Base-by-base conservation (phyloP, 1,140 invertebrate genomes). In the Nebria ingens region DNA sequence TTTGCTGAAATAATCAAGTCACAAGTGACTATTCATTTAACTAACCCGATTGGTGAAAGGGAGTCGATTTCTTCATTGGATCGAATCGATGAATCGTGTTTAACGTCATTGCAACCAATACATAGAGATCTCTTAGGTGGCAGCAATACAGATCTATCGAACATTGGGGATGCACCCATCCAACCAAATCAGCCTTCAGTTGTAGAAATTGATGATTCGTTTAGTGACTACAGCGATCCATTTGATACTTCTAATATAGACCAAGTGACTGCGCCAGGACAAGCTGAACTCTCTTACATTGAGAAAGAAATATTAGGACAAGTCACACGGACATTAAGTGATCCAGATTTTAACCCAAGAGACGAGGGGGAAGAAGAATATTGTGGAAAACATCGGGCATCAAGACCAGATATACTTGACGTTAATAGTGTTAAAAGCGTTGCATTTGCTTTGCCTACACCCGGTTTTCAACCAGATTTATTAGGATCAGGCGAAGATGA, bases 231-330 rank as follows among this genome's bases (percentile, higher is more conserved):
- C 63, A 80, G 83, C 15, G 90, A 93, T 76, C 89, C 89, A 0
- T 92, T 92, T 61, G 88, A 92, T 64, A 92, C 89, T 2, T 89
- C 88, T 0, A 79, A 81, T 12, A 77, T 89, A 6, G 79, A 85
- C 63, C 79, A 80, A 21, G 72, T 83, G 17, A 77, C 80, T 42
- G 79, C 82, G 56, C 86, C 87, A 1, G 84, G 86, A 54, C 82
- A 83, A 71, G 78, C 84, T 11, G 88, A 91, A 71, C 65, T 91
- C 3, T 88, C 87, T 67, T 79, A 84, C 62, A 68, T 91, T 17
- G 87, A 91, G 72, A 79, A 84, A 63, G 87, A 91, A 70, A 64
- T 91, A 11, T 74, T 89, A 2, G 79, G 74, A 19, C 73, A 79
- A 22, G 50, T 49, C 12, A 21, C 78, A 75, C 62, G 75, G 22